Base-by-base conservation (phyloP, 2,113 vertebrate genomes). In the Reinhardtius hippoglossoides region DNA sequence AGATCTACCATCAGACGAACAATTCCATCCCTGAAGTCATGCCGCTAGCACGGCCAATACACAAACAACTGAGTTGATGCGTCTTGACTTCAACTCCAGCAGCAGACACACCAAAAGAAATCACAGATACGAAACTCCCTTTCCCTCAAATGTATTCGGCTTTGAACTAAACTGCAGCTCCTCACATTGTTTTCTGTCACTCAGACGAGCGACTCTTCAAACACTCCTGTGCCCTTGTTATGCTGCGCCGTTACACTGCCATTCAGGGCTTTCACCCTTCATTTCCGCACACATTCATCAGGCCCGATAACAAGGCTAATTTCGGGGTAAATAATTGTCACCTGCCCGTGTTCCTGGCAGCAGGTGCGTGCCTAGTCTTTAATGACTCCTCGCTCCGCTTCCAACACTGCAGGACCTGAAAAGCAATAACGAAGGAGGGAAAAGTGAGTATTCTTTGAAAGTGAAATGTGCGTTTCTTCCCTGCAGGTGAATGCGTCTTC, bases 361-460 rank as follows among this genome's bases (percentile, higher is more conserved):
- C 67, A 64, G 48, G 15, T 40, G 76, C 63, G 68, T 61, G 76
- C 55, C 8, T 21, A 44, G 70, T 71, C 66, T 82, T 86, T 70
- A 87, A 85, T 84, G 71, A 75, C 71, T 84, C 61, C 61, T 76
- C 73, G 4, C 77, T 80, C 73, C 52, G 74, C 80, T 57, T 76
- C 80, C 71, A 86, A 85, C 70, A 77, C 72, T 55, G 70, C 26
- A 66, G 52, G 42, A 82, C 72, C 76, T 83, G 40, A 78, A 78
- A 76, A 69, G 76, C 62, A 71, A 42, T 59, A 82, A 79, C 64
- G 68, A 72, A 52, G 68, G 48, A 37, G 64, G 48, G 20, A 52
- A 55, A 80, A 74, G 60, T 60, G 71, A 76, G 68, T 79, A 62
- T 85, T 91, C 88, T 92, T 87, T 84, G 87, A 90, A 91, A 90